Evolutionary conservation across 2,113 vertebrate genomes (phyloP), one percentile per base, ranked within the genome.

Genomic region (Herpetotheres cachinnans): DNA sequence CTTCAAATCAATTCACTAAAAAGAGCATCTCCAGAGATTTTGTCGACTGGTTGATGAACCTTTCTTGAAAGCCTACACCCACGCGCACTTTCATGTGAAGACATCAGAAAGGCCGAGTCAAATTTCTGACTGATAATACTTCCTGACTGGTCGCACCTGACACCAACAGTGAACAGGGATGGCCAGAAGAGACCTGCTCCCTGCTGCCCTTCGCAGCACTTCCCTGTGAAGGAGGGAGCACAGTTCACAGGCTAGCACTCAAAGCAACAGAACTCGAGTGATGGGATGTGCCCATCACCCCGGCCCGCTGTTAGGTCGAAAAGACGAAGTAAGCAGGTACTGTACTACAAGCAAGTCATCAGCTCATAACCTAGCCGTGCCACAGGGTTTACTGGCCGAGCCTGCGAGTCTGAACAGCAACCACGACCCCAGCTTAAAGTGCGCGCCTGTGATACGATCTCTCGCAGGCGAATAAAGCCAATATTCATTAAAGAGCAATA

Each of bases 401-500:
- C 0, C 29, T 6, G 12, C 2, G 40, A 69, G 36, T 0, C 65
- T 13, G 26, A 61, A 54, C 34, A 11, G 5, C 36, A 9, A 13
- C 62, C 84, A 11, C 55, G 76, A 72, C 80, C 79, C 73, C 65
- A 11, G 61, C 54, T 72, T 9, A 8, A 50, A 71, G 59, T 9
- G 61, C 58, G 16, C 3, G 52, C 80, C 87, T 10, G 78, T 55
- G 95, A 97, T 95, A 92, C 55, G 9, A 94, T 96, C 94, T 85
- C 92, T 32, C 36, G 32, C 88, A 24, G 56, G 27, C 72, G 9
- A 95, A 80, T 46, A 72, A 56, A 54, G 74, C 66, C 96, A 93
- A 72, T 76, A 49, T 10, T 42, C 94, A 97, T 98, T 97, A 98
- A 97, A 96, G 90, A 96, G 96, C 94, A 96, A 98, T 98, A 98